Conservation (phyloP, 1,140 invertebrate species). For the Drosophila ficusphila region DNA sequence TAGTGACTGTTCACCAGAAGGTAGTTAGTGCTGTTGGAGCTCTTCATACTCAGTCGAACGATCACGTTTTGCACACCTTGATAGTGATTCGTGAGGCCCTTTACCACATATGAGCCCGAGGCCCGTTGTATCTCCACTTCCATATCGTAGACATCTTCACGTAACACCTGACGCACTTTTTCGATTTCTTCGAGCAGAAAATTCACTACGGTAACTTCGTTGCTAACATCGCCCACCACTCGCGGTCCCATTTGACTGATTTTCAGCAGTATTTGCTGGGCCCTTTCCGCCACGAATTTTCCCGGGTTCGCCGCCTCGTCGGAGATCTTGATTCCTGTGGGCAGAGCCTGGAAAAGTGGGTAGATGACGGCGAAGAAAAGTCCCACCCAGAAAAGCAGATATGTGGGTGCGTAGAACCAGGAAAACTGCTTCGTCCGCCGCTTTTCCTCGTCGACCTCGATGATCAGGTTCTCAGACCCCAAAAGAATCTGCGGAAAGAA, state of each 20-base stretch:
- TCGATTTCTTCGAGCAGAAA: conserved; percentile 84
- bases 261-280: conserved; percentile 85
- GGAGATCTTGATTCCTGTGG: conserved; percentile 32
- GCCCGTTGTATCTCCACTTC: conserved; percentile 85
- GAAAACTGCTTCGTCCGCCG: conserved; percentile 26
- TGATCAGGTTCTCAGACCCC: conserved; percentile 8
- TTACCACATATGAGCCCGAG: conserved; percentile 90
- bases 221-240: conserved; percentile 87
- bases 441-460: conserved; percentile 17
- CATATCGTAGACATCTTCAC: conserved; percentile 58
- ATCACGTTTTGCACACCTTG: conserved; percentile 90
- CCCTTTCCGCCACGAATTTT: conserved; percentile 71
- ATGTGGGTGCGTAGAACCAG: conserved; percentile 71
- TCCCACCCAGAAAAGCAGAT: conserved; percentile 59
- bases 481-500: neutral
- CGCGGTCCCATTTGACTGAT: conserved; percentile 89
- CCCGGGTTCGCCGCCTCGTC: conserved; percentile 57
- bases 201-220: conserved; percentile 87
- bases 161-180: conserved; percentile 43
- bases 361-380: conserved; percentile 65
- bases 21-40: conserved; percentile 76
- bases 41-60: conserved; percentile 88
- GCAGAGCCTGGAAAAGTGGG: conserved; percentile 61
- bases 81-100: conserved; percentile 90
- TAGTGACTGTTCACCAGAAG: conserved; percentile 97